Base-by-base conservation (phyloP, 1,140 invertebrate genomes). In the Hyposmocoma kahamanoa region DNA sequence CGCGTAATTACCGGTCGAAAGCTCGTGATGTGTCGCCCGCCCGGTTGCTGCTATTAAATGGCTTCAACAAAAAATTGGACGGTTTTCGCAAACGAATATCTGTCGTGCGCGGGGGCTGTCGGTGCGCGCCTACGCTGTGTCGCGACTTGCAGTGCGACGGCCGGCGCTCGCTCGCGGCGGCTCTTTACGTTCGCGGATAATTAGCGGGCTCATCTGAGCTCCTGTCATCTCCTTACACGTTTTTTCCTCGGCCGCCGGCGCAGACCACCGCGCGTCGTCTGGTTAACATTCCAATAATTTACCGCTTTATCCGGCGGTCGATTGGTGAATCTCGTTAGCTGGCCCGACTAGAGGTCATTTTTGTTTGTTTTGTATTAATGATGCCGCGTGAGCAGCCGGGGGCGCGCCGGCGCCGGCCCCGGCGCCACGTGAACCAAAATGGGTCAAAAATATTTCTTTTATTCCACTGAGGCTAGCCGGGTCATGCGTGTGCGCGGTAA, bases 331-430 rank as follows among this genome's bases (percentile, higher is more conserved):
- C 77, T 84, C 73, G 75, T 84, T 82, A 82, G 74, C 64, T 58
- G 67, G 66, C 64, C 73, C 67, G 74, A 62, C 72, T 69, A 71
- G 71, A 76, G 77, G 74, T 83, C 76, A 82, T 53, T 85, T 78
- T 81, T 85, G 78, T 85, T 84, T 85, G 77, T 85, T 82, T 85
- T 85, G 67, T 80, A 83, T 73, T 81, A 80, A 84, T 77, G 79
- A 83, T 71, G 62, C 67, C 68, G 69, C 58, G 72, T 58, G 67
- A 61, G 75, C 64, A 69, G 63, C 67, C 70, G 66, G 67, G 75
- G 72, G 73, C 75, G 62, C 77, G 81, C 72, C 72, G 79, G 77
- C 81, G 78, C 72, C 78, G 63, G 53, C 45, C 58, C 50, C 74
- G 81, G 81, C 81, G 81, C 81, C 80, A 78, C 62, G 59, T 56